A percentile compares a stretch with the other conserved stretches of the same genome.
These are phyloP conservation scores for Chrysina gloriosa DNA, from an alignment of 2,888 invertebrate species.

Conservation along the genomic window DNA sequence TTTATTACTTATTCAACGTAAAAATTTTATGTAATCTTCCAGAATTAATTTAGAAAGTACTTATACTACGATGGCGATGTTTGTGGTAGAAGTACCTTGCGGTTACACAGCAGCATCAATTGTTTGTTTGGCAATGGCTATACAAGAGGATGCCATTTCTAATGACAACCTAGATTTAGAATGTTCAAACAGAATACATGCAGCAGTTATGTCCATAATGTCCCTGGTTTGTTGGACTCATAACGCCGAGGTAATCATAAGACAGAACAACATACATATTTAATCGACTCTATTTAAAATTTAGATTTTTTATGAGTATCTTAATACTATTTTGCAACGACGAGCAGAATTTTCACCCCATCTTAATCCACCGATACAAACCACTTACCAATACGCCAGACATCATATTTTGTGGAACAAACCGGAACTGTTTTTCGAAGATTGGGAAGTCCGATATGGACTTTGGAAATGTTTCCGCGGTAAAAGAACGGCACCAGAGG, in stretches of 20 bases:
- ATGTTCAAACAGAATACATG: constrained; percentile 69
- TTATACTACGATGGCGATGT: constrained; percentile 69
- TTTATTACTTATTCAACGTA: too few species aligned
- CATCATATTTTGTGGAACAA: constrained; percentile 72
- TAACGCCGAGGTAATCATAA: constrained; percentile 64
- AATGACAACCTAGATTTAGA: constrained; percentile 60
- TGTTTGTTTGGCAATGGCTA: constrained; percentile 70
- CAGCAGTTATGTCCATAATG: constrained; percentile 71
- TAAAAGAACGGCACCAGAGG: not conserved
- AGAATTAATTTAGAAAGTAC: constrained; percentile 68
- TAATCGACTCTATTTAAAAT: not conserved
- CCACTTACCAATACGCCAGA: constrained; percentile 67
- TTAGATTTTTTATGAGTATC: constrained; percentile 69
- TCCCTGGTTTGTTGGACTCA: constrained; percentile 74
- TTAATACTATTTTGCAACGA: constrained; percentile 69
- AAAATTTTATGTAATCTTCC: not conserved
- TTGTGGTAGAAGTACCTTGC: constrained; percentile 72
- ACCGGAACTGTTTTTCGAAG: constrained; percentile 73
- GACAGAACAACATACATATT: constrained; percentile 23
- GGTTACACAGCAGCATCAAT: constrained; percentile 71
- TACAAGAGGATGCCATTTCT: constrained; percentile 70
- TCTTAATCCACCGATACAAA: constrained; percentile 72
- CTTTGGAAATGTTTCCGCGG: constrained; percentile 71
- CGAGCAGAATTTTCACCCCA: constrained; percentile 73
- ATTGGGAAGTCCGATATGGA: constrained; percentile 74